Conservation (phyloP, 1,140 invertebrate species). For the Trichonephila inaurata region DNA sequence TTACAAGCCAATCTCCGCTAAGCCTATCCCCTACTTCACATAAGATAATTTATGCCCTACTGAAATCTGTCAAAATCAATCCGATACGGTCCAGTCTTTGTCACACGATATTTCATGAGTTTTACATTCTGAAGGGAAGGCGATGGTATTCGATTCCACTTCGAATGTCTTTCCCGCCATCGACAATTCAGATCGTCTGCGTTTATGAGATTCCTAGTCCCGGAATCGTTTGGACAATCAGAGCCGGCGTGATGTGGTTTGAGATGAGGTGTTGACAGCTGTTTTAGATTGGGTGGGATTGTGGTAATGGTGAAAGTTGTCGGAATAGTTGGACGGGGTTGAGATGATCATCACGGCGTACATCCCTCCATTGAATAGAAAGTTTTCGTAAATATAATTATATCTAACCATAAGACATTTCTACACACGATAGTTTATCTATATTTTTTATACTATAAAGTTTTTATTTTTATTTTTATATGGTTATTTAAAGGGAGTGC, state of each 20-base stretch:
- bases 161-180: background rate
- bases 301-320: no score
- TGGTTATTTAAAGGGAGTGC: no score
- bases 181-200: background rate
- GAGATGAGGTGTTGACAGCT: background rate
- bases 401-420: no score
- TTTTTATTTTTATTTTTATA: no score
- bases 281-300: background rate
- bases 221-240: background rate
- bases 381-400: no score
- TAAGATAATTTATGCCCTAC: background rate
- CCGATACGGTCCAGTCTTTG: background rate
- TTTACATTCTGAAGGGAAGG: no score
- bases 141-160: background rate
- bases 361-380: no score
- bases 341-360: no score
- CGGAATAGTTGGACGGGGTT: no score
- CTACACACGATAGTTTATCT: no score
- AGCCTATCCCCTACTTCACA: background rate
- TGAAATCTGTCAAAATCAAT: background rate
- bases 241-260: background rate
- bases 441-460: no score
- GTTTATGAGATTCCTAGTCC: background rate
- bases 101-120: background rate
- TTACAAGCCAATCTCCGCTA: background rate